Conservation (phyloP, 2,113 vertebrate genomes). For the Phylloscopus trochiloides region DNA sequence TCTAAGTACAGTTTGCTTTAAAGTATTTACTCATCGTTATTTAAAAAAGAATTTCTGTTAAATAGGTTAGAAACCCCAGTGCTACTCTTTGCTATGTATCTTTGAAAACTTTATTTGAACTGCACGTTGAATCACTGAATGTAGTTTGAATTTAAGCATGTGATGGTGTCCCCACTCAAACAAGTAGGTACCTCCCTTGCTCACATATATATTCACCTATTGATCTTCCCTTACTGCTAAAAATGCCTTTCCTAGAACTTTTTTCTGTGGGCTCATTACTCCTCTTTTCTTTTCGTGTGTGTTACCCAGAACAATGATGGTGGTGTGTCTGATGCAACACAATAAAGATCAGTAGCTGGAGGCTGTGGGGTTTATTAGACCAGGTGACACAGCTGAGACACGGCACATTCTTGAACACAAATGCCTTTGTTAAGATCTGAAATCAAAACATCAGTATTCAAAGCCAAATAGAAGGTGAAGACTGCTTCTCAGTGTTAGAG, state of each 20-base stretch:
- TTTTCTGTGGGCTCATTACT: not conserved
- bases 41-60: not conserved
- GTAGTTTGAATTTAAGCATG: not conserved
- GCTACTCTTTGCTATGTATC: not conserved
- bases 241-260: not conserved
- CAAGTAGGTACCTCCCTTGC: not conserved
- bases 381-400: not conserved
- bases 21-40: not conserved
- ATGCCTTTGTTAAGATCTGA: not conserved
- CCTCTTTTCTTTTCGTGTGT: fast-evolving
- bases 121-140: not conserved
- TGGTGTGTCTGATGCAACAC: not conserved
- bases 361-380: not conserved
- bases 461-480: not conserved
- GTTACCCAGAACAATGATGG: not conserved
- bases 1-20: not conserved
- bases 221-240: not conserved
- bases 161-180: not conserved
- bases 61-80: not conserved
- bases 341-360: not conserved
- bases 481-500: fast-evolving
- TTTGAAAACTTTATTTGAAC: not conserved
- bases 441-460: not conserved
- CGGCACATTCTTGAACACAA: not conserved
- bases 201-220: not conserved